phyloP scores from a whole-genome alignment of 2,888 invertebrate species.

The Crossocerus cetratus region DNA sequence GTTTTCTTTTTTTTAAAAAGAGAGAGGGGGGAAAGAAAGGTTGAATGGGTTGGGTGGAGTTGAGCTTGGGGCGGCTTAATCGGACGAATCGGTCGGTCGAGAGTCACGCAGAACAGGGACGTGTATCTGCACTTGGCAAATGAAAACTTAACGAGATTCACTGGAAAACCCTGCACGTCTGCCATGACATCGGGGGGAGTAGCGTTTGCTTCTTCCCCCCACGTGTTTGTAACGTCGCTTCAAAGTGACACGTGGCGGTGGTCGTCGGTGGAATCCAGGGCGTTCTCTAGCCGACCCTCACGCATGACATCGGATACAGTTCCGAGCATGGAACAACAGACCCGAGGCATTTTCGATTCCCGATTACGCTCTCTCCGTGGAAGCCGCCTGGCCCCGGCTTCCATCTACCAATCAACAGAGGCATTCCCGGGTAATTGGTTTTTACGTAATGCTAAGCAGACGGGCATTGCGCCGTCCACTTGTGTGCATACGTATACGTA shows the following conservation, averaged over 20 bases:
- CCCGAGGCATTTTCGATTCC: slow-evolving; percentile 60
- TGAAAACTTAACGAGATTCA: slow-evolving; percentile 73
- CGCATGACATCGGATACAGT: slow-evolving; percentile 72
- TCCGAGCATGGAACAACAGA: slow-evolving; percentile 67
- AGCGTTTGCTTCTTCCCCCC: slow-evolving; percentile 32
- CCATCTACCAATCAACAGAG: slow-evolving; percentile 68
- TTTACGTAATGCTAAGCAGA: slow-evolving; percentile 73
- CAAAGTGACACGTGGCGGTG: slow-evolving; percentile 63
- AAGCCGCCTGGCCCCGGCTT: slow-evolving; percentile 41
- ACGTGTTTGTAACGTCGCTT: slow-evolving; percentile 35
- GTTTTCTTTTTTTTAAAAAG: too few relatives aligned
- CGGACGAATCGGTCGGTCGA: slow-evolving; percentile 34
- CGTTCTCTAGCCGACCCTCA: slow-evolving; percentile 21
- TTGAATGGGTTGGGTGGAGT: too few relatives aligned
- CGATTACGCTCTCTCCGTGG: slow-evolving; percentile 35
- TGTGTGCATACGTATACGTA: neutral
- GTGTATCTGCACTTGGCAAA: slow-evolving; percentile 65
- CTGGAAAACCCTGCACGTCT: slow-evolving; percentile 48
- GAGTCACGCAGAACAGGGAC: slow-evolving; percentile 37
- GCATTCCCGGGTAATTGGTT: slow-evolving; percentile 75
- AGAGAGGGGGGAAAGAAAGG: too few relatives aligned
- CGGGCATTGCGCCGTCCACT: slow-evolving; percentile 36
- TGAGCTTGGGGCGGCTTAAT: slow-evolving; percentile 31
- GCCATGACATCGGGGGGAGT: slow-evolving; percentile 5
- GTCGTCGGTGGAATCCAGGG: neutral